Base-by-base conservation (phyloP, 2,888 invertebrate genomes). In the Nephrocerus scutellatus region DNA sequence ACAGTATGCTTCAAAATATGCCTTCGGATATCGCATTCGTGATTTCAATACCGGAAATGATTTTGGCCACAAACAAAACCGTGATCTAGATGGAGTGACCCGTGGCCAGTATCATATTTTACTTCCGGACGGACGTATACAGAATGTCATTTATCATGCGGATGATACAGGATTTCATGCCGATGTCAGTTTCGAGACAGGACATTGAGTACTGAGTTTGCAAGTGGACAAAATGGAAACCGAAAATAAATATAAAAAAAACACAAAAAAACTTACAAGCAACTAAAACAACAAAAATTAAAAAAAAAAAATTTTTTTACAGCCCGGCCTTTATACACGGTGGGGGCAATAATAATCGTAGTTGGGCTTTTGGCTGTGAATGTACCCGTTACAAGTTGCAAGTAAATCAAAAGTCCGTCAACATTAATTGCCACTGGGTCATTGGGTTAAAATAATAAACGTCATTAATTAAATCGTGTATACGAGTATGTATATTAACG, bases 151-250 rank as follows among this genome's bases (percentile, higher is more conserved):
- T 45, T 88, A 88, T 65, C 79, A 77, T 51, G 86, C 84, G 0
- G 86, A 86, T 39, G 77, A 80, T 30, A 72, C 74, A 32, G 87
- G 87, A 6, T 87, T 79, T 64, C 84, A 84, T 57, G 86, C 87
- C 5, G 79, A 80, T 56, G 81, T 87, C 28, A 77, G 80, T 12
- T 85, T 84, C 50, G 74, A 74, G 41, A 50, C 46, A 46, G 59
- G 53, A 26, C 53, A 55, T 42, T 56, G 46, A 57, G 36, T 24
- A 15, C 25, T 34, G 34, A 34, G 25, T 34, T 23, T 24, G 30
- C 16, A 26, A 34, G 34, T 24, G 20, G 34, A 34, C 26, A 34
- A 34, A 25, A 34, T 34, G 25, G 25, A 34, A 34, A 34, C 25
- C 6, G 10, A 5, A 9, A 19, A 34, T 14, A 34, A 25, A 25